A percentile compares a stretch with the other conserved stretches of the same genome.
These are phyloP conservation scores for Marcusenius ussheri DNA, from an alignment of 2,113 vertebrate genomes.

Conservation along the genomic window DNA sequence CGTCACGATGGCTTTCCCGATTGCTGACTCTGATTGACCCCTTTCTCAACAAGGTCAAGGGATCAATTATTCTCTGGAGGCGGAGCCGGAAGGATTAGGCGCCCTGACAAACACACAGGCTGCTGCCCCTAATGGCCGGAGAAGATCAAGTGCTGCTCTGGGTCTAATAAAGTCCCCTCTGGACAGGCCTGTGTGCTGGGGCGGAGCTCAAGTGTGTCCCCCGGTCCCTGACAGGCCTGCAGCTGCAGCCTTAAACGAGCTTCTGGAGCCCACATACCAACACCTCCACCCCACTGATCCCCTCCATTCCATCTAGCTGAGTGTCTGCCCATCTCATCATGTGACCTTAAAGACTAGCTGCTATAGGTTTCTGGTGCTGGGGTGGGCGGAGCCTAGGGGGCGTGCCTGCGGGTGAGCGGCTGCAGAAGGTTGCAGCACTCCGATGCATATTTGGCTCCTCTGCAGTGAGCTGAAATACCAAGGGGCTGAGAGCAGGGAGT, in stretches of 20 bases:
- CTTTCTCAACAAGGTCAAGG: conserved; percentile 9
- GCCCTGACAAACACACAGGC: conserved; percentile 25
- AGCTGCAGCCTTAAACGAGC: not conserved
- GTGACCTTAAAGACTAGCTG: conserved; percentile 49
- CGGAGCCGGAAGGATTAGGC: conserved; percentile 9
- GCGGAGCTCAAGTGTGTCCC: not conserved
- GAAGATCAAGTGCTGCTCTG: conserved; percentile 26
- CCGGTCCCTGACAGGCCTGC: not conserved
- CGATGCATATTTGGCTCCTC: conserved; percentile 36
- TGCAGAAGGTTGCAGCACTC: conserved; percentile 8
- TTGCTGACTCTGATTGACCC: conserved; percentile 26
- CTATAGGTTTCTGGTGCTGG: not conserved
- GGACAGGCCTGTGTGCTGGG: not conserved
- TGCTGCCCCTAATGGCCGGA: conserved; percentile 34
- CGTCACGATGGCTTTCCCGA: not conserved
- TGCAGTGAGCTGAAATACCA: conserved; percentile 38
- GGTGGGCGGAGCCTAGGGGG: not conserved
- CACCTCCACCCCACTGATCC: not conserved
- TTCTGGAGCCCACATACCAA: conserved; percentile 4
- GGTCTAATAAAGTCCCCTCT: not conserved
- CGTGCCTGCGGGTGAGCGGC: not conserved
- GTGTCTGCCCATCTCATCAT: conserved; percentile 54
- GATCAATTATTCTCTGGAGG: conserved; percentile 24
- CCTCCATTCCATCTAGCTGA: conserved; percentile 27
- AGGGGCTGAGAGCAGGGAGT: conserved; percentile 31